phyloP scores from a whole-genome alignment of 2,797 vertebrate species.

The Siniperca undulata region DNA sequence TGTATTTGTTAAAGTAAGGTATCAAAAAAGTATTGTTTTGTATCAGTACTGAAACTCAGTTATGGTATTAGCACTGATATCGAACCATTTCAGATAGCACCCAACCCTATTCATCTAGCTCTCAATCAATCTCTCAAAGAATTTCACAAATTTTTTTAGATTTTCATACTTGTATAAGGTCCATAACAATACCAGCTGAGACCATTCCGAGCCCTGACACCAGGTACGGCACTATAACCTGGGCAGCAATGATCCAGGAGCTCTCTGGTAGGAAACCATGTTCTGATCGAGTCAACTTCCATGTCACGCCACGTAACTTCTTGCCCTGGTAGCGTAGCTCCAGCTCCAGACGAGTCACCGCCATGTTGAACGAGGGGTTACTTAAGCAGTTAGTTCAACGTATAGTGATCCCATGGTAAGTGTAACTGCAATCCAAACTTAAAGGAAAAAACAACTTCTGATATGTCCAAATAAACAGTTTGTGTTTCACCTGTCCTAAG shows the following conservation, averaged over 20 bases:
- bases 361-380: slow-evolving; percentile 81
- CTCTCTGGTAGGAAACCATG: slow-evolving; percentile 91
- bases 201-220: slow-evolving; percentile 92
- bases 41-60: neutral
- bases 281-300: slow-evolving; percentile 89
- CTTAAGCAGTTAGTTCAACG: neutral
- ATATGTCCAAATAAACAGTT: slow-evolving; percentile 17
- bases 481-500: neutral
- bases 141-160: slow-evolving; percentile 12
- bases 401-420: slow-evolving; percentile 53
- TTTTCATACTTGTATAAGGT: slow-evolving; percentile 90
- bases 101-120: neutral
- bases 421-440: neutral
- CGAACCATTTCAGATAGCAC: neutral
- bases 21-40: neutral
- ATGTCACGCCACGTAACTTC: slow-evolving; percentile 92
- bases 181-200: slow-evolving; percentile 91
- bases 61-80: neutral
- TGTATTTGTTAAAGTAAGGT: neutral
- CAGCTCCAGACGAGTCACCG: slow-evolving; percentile 92
- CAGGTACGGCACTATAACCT: slow-evolving; percentile 89
- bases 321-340: slow-evolving; percentile 91
- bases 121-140: slow-evolving; percentile 7
- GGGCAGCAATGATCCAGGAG: slow-evolving; percentile 85
- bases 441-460: neutral